phyloP scores from a whole-genome alignment of 2,888 invertebrate species.

The Tiliacea citrago region DNA sequence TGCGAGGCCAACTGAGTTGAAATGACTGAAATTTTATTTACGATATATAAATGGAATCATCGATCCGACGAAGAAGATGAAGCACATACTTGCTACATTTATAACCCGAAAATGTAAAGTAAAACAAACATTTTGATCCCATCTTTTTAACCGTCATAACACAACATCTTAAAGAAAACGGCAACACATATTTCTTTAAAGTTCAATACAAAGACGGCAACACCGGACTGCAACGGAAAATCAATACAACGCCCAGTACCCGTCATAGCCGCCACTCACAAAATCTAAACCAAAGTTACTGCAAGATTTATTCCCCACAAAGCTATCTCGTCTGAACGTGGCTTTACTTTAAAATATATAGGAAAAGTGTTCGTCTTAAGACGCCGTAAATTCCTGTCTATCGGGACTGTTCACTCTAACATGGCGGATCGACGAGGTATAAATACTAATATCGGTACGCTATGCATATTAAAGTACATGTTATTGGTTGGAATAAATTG shows the following conservation, averaged over 20 bases:
- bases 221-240: slow-evolving; percentile 49
- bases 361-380: slow-evolving; percentile 56
- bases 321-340: slow-evolving; percentile 48
- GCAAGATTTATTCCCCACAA: slow-evolving; percentile 56
- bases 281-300: slow-evolving; percentile 53
- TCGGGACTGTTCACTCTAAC: slow-evolving; percentile 62
- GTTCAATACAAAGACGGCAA: slow-evolving; percentile 27
- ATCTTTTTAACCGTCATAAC: not conserved
- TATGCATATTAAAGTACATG: slow-evolving; percentile 52
- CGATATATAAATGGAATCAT: no score
- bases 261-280: slow-evolving; percentile 54
- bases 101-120: not conserved
- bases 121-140: not conserved
- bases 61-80: no score
- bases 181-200: slow-evolving; percentile 13
- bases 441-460: slow-evolving; percentile 57
- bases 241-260: slow-evolving; percentile 38
- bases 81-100: not conserved
- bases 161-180: slow-evolving; percentile 13
- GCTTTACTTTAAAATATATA: slow-evolving; percentile 49
- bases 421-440: slow-evolving; percentile 57
- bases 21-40: no score
- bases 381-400: slow-evolving; percentile 68
- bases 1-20: no score
- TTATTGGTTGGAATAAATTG: slow-evolving; percentile 41